Base-by-base conservation (phyloP, 2,888 invertebrate genomes). In the Morpho achilles region DNA sequence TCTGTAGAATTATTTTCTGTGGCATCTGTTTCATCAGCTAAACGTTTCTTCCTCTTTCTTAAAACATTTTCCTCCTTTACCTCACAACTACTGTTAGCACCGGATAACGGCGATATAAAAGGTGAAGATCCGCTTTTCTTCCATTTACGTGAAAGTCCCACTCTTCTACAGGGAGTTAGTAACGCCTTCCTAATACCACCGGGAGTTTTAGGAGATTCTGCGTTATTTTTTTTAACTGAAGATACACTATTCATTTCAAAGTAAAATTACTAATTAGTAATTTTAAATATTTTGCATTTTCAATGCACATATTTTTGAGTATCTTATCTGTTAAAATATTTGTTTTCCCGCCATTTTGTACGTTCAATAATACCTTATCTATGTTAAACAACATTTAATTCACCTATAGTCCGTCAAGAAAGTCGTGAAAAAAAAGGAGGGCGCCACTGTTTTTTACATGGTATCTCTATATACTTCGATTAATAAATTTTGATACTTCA, bases 171-270 rank as follows among this genome's bases (percentile, higher is more conserved):
- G 22, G 92, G 92, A 50, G 92, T 92, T 47, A 92, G 72, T 45
- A 91, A 75, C 23, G 85, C 84, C 67, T 89, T 92, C 67, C 87
- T 91, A 23, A 92, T 92, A 16, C 91, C 90, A 16, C 87, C 90
- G 1, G 87, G 87, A 22, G 87, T 91, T 69, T 89, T 89, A 1
- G 89, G 87, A 0, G 89, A 84, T 53, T 83, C 83, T 8, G 60
- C 71, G 56, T 67, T 74, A 44, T 22, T 56, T n/a, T 64, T 76
- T 67, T 80, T 81, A n/a, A 77, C 49, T 7, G 75, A 70, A 8
- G 80, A 67, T n/a, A 69, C 67, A 70, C 74, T 79, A 66, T 82
- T 83, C 84, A 83, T 84, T 32, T 54, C 64, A 54, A 53, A 41
- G 32, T 32, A 3, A 5, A 5, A 32, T 2, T 5, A 32, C 32